Evolutionary conservation across 2,888 invertebrate species (phyloP), one percentile per base, ranked within the genome.

Genomic region (Rhorus exstirpatorius): DNA sequence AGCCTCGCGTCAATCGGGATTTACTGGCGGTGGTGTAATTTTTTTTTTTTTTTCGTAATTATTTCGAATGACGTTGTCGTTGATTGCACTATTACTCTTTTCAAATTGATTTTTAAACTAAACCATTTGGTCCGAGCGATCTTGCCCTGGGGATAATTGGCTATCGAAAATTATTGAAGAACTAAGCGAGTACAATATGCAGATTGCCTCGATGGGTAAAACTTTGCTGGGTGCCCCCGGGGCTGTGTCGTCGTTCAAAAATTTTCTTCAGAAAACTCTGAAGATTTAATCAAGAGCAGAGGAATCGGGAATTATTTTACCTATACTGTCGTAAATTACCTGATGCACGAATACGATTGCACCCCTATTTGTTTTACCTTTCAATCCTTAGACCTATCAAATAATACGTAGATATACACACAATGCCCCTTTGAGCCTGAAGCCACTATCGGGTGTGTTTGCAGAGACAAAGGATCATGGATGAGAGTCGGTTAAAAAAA

Each of bases 381-480:
- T 10, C 10, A 19, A 26, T 31, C 31, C 55, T 55, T 19, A 38
- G 35, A 51, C 21, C n/a, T 51, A 19, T 35, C 12, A 35, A 19
- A 10, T 2, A 1, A 31, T 19, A 41, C 21, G 6, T 61, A 21
- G 19, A 1, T 61, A 61, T 21, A 17, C n/a, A 21, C 46, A 26
- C 26, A 63, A 14, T 12, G n/a, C 63, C 8, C 24, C 1, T 46
- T 49, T 44, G n/a, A 58, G 65, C 71, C 38, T 38, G 38, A 38
- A 61, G 51, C 41, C 58, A 49, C 58, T 58, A 38, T 72, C 71
- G 49, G 49, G 72, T 49, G 51, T 65, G 75, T 75, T 71, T 35
- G 17, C 41, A 19, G 46, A 46, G 63, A 77, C 77, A 77, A 80
- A 55, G 75, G 38, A 46, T 44, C 53, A 61, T 70, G 38, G 61